A percentile compares a stretch with the other conserved stretches of the same genome.
Evolutionary conservation across 1,140 invertebrate species (phyloP).

Genomic region (Rhopalosiphum padi): DNA sequence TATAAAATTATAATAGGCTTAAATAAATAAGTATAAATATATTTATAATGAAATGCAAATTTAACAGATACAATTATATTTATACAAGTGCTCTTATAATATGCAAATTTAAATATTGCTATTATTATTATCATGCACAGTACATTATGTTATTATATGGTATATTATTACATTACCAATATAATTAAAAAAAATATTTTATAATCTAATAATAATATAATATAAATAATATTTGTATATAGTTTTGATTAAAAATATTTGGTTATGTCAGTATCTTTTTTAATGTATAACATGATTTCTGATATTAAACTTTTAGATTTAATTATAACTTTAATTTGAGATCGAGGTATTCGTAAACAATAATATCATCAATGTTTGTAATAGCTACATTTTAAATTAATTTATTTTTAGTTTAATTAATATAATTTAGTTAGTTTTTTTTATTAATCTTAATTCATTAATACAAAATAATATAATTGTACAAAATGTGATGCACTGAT

Average conservation of each 20-base stretch:
- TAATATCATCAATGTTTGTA: background rate
- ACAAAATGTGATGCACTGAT: background rate
- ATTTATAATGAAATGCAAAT: background rate
- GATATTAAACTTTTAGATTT: background rate
- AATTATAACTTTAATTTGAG: conserved; percentile 7
- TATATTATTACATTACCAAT: background rate
- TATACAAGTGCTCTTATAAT: conserved; percentile 17
- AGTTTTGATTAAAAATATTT: background rate
- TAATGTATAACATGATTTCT: background rate
- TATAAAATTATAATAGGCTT: background rate
- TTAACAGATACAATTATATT: background rate
- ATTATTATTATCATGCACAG: background rate
- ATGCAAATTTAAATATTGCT: conserved; percentile 20
- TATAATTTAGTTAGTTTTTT: too few species aligned
- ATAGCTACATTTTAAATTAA: background rate
- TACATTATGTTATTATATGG: background rate
- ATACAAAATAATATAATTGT: background rate
- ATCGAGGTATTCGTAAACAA: background rate
- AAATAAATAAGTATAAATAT: background rate
- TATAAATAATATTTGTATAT: background rate
- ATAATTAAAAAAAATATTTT: background rate
- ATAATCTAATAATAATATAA: too few species aligned
- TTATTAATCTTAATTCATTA: background rate
- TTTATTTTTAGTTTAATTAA: background rate
- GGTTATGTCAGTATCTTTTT: background rate